Evolutionary conservation across 2,888 invertebrate genomes (phyloP).

Genomic region (Stomorhina lunata): DNA sequence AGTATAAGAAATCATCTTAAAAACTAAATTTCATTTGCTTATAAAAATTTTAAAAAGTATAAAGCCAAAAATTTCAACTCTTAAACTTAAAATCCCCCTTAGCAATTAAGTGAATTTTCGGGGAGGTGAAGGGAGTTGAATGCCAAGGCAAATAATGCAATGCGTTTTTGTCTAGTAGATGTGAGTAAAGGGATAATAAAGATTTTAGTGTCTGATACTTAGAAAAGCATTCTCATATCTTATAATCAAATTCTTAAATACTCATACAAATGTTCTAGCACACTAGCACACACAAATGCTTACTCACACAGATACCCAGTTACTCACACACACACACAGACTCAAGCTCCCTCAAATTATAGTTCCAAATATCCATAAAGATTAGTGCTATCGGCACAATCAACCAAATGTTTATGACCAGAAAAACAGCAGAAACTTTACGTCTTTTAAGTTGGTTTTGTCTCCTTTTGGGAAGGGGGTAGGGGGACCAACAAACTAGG

Average conservation of each 20-base stretch:
- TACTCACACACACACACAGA: background rate
- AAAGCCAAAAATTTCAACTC: conserved; percentile 36
- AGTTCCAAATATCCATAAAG: conserved; percentile 42
- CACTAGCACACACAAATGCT: background rate
- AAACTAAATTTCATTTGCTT: conserved; percentile 32
- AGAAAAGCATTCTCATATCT: conserved; percentile 21
- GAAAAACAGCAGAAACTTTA: background rate
- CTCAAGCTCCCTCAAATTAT: background rate
- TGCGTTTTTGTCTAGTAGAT: background rate
- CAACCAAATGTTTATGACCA: conserved; percentile 56
- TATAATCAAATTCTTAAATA: conserved; percentile 26
- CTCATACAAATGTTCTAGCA: background rate
- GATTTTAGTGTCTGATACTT: conserved; percentile 14
- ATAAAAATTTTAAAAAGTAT: conserved; percentile 35
- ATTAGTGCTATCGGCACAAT: conserved; percentile 62
- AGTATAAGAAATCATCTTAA: background rate
- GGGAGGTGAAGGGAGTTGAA: background rate
- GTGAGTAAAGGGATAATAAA: conserved; percentile 28
- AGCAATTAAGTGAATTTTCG: too few species aligned
- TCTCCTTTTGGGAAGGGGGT: background rate
- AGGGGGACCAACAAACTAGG: background rate
- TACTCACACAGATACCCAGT: background rate
- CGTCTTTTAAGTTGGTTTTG: conserved; percentile 22
- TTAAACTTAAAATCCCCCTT: background rate
- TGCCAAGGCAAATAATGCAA: too few species aligned